Evolutionary conservation across 2,797 vertebrate genomes (phyloP), one percentile per base, ranked within the genome.

Genomic region (Xerus rutilus): DNA sequence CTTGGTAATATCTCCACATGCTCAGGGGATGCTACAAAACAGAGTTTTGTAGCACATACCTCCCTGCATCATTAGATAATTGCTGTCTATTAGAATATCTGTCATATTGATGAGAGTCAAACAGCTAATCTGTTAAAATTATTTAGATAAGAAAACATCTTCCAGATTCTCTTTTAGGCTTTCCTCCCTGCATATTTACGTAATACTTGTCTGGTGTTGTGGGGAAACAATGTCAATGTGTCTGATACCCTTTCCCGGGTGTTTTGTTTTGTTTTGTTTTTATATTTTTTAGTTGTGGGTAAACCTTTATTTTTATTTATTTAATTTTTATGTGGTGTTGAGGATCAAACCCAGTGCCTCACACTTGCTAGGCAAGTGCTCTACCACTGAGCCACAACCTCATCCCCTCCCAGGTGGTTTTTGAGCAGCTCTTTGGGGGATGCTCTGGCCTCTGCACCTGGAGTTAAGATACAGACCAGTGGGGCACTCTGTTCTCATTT

Each of bases 71-170:
- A 54, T 83, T 95, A n/a, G 35, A 65, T 81, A 77, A 74, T 73
- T 95, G 69, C 25, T 82, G 17, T 62, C 69, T 18, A 1, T 79
- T 86, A 65, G 59, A 49, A 25, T 82, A 67, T 57, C 45, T 86
- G 25, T 89, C 83, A 79, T 1, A 65, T 74, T 39, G 77, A 30
- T 72, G 76, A 85, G 76, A 90, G 64, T 88, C 94, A 70, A 69
- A 69, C 47, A 81, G 72, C 54, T 49, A 25, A 67, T 70, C 47
- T 93, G n/a, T 81, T 49, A 74, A 52, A 43, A 67, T 88, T 94
- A 82, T 70, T 73, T 91, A 86, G 64, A 79, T 86, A 82, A 72
- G 54, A 93, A 86, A 65, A 89, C 20, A 21, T 87, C 74, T 93
- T 94, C 23, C 52, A 74, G 54, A 35, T 35, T 57, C 72, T 93